Conservation (phyloP, 2,797 vertebrate species). For the Glossophaga mutica region DNA sequence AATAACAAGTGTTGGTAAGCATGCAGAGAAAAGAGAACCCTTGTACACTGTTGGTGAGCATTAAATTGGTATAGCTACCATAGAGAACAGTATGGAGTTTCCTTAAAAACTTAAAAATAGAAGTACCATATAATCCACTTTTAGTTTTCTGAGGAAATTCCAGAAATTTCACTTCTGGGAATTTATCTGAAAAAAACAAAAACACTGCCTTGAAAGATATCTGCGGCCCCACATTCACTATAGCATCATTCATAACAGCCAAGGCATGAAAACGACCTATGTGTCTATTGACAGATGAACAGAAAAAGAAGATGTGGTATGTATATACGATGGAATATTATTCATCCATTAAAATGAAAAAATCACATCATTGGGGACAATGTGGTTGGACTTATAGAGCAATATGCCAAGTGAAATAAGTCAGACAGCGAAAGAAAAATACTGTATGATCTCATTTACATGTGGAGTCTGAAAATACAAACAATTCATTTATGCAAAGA, state of each 20-base stretch:
- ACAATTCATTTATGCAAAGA: not conserved
- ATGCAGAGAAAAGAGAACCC: not conserved
- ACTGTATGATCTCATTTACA: not conserved
- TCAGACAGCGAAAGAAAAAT: not conserved
- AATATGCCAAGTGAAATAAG: not conserved
- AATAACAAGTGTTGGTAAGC: not conserved
- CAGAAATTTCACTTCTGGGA: not conserved
- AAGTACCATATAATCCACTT: not conserved
- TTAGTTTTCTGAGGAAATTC: too few relatives aligned
- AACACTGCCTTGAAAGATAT: not conserved
- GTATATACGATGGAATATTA: not conserved
- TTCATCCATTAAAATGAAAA: not conserved
- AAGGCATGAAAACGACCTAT: not conserved
- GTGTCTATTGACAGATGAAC: not conserved
- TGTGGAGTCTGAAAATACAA: not conserved
- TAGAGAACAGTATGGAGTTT: not conserved
- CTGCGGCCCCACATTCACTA: not conserved
- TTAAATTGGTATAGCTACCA: not conserved
- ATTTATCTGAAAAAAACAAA: not conserved
- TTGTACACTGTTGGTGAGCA: not conserved
- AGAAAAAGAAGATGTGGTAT: not conserved
- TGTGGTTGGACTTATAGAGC: not conserved
- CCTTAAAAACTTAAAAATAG: not conserved
- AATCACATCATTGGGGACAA: not conserved
- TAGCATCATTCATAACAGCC: not conserved